Evolutionary conservation across 2,113 vertebrate genomes (phyloP).

Genomic region (Coturnix japonica): DNA sequence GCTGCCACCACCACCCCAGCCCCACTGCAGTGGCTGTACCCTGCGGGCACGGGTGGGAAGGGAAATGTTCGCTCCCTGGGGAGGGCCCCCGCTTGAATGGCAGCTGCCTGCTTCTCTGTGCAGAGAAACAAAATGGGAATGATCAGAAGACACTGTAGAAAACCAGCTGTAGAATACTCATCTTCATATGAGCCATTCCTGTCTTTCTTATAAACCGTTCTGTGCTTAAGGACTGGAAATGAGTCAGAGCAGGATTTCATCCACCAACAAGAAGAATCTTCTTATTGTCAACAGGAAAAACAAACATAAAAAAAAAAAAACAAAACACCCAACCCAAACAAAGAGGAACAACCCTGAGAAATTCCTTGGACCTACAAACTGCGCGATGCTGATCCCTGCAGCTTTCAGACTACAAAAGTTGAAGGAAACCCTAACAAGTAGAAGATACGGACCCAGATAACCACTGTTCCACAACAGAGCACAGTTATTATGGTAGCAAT

Average conservation of each 20-base stretch:
- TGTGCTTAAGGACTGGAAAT: not conserved
- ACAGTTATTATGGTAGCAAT: not conserved
- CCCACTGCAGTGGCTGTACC: not conserved
- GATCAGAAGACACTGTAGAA: not conserved
- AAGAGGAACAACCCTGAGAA: not conserved
- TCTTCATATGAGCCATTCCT: not conserved
- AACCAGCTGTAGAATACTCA: not conserved
- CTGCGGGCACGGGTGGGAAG: not conserved
- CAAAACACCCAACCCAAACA: not conserved
- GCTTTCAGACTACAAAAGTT: not conserved
- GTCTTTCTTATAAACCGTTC: not conserved
- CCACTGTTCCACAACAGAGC: not conserved
- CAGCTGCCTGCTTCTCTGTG: not conserved
- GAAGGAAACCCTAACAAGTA: not conserved
- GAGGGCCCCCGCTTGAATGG: not conserved
- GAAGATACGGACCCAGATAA: not conserved
- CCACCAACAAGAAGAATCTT: not conserved
- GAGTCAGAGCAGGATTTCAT: not conserved
- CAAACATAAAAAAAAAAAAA: not conserved
- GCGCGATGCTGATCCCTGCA: not conserved
- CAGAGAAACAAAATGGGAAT: not conserved
- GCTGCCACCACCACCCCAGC: not conserved
- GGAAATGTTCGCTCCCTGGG: fast-evolving
- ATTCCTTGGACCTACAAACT: not conserved
- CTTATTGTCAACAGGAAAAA: not conserved